Percentiles rank a stretch among this genome's conserved stretches.
Evolutionary conservation across 2,113 vertebrate species (phyloP).

Genomic region (Periophthalmodon schlosseri): DNA sequence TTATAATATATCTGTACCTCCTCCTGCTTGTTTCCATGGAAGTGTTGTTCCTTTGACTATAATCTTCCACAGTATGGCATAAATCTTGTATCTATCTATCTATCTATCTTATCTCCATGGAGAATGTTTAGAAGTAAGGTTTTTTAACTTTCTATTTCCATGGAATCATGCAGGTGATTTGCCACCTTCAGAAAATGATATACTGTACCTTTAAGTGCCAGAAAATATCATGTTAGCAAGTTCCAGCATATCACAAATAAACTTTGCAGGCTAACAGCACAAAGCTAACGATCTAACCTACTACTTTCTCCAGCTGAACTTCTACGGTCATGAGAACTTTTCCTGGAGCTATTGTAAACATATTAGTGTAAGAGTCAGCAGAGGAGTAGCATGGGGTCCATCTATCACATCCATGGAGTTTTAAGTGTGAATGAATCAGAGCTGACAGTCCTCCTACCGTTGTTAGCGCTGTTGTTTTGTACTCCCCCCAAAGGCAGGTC

Average conservation of each 20-base stretch:
- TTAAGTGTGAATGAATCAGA: slow-evolving; percentile 31
- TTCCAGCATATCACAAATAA: background rate
- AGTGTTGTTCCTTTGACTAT: too few species aligned
- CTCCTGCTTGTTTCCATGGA: too few species aligned
- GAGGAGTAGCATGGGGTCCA: slow-evolving; percentile 9
- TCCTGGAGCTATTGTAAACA: slow-evolving; percentile 8
- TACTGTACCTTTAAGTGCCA: too few species aligned
- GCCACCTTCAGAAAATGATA: too few species aligned
- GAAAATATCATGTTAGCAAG: too few species aligned
- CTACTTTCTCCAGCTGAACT: background rate
- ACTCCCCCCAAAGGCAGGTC: slow-evolving; percentile 28
- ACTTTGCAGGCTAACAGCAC: background rate
- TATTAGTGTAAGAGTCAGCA: background rate
- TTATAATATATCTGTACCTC: too few species aligned
- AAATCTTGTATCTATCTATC: too few species aligned
- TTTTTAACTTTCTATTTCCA: too few species aligned
- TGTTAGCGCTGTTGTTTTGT: slow-evolving; percentile 29
- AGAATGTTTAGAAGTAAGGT: too few species aligned
- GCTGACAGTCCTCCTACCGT: slow-evolving; percentile 15
- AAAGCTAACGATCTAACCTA: background rate
- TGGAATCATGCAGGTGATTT: too few species aligned
- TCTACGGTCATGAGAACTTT: background rate
- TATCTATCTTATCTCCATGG: too few species aligned
- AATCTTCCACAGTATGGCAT: too few species aligned
- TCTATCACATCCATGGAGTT: slow-evolving; percentile 18